A percentile compares a stretch with the other conserved stretches of the same genome.
Evolutionary conservation across 2,797 vertebrate species (phyloP).

Genomic region (Neopelma chrysocephalum): DNA sequence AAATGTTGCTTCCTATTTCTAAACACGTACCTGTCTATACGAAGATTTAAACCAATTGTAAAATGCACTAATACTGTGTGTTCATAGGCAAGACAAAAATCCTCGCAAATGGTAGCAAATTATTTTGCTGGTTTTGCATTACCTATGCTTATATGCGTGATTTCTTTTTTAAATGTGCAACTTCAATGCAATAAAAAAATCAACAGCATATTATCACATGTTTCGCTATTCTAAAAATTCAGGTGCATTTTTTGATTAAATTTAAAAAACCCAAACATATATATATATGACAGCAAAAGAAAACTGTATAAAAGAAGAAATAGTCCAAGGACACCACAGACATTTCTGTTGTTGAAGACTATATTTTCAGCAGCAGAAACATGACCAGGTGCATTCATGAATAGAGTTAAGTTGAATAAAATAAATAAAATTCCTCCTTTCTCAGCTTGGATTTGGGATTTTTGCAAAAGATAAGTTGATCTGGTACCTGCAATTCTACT

Average conservation of each 20-base stretch:
- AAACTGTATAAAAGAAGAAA: neutral
- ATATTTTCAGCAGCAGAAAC: neutral
- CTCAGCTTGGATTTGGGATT: neutral
- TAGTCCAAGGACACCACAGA: neutral
- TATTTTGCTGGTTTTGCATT: neutral
- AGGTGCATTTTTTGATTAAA: neutral
- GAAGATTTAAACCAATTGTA: neutral
- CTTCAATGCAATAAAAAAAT: neutral
- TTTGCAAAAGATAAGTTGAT: neutral
- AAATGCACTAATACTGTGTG: neutral
- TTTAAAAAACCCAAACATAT: neutral
- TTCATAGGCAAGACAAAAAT: neutral
- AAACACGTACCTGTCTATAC: neutral
- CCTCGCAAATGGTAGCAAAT: neutral
- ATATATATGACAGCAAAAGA: neutral
- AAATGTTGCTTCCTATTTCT: neutral
- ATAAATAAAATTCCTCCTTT: neutral
- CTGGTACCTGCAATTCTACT: neutral
- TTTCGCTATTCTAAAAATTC: neutral
- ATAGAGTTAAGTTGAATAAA: neutral
- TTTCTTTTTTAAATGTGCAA: neutral
- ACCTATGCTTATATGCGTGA: neutral
- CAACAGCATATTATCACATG: neutral
- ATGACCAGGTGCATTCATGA: neutral
- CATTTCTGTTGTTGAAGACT: neutral